Percentiles rank a stretch among this genome's conserved stretches.
Evolutionary conservation across 2,888 invertebrate genomes (phyloP).

Genomic region (Sclerodermus sp.): DNA sequence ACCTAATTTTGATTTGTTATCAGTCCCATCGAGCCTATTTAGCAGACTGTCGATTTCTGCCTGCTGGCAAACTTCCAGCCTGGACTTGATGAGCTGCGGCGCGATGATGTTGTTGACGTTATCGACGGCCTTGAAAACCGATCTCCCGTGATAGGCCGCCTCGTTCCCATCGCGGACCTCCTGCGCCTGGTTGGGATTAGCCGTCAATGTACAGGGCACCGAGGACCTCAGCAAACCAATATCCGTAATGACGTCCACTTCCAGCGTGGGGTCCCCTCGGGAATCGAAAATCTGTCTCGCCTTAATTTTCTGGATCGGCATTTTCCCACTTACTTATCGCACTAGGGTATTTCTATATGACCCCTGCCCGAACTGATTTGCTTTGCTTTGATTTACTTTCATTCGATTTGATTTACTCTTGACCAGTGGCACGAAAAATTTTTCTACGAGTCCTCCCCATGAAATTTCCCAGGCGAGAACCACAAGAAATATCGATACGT

Average conservation of each 20-base stretch:
- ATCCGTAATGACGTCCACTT: constrained; percentile 50
- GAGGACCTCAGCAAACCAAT: constrained; percentile 47
- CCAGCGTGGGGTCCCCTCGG: constrained; percentile 72
- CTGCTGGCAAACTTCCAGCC: constrained; percentile 46
- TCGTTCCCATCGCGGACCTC: constrained; percentile 45
- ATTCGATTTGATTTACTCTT: background rate
- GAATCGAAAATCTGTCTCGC: constrained; percentile 72
- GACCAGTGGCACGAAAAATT: no score
- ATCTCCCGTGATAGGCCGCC: constrained; percentile 38
- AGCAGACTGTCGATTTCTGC: constrained; percentile 45
- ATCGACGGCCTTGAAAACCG: constrained; percentile 46
- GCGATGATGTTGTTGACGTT: constrained; percentile 47
- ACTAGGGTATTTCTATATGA: background rate
- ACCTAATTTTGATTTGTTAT: constrained; percentile 48
- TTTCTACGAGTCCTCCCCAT: no score
- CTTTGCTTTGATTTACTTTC: background rate
- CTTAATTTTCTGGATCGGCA: constrained; percentile 64
- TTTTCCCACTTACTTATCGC: constrained; percentile 32
- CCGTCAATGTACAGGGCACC: constrained; percentile 35
- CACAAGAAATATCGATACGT: no score
- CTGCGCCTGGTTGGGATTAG: constrained; percentile 36
- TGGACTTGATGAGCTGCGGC: constrained; percentile 45
- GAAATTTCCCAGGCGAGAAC: no score
- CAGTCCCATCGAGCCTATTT: constrained; percentile 42
- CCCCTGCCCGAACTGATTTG: background rate